phyloP scores from a whole-genome alignment of 2,888 invertebrate genomes.

The Gastracanthus pulcherrimus region DNA sequence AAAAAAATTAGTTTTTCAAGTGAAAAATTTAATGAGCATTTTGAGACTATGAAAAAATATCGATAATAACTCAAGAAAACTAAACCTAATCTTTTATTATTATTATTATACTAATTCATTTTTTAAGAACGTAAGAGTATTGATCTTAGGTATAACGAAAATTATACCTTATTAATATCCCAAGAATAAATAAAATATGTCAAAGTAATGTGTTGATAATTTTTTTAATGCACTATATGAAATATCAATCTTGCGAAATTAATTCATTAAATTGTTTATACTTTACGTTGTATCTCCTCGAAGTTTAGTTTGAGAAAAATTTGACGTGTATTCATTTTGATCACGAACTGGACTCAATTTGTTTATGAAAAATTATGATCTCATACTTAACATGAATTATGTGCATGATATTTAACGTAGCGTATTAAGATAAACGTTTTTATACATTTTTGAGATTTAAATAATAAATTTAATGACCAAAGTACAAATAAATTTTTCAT shows the following conservation, averaged over 20 bases:
- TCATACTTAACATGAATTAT: neutral
- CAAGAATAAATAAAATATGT: neutral
- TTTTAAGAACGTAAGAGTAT: too few species aligned
- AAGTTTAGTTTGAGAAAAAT: neutral
- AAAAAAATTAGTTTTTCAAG: too few species aligned
- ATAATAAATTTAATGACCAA: too few species aligned
- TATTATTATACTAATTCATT: too few species aligned
- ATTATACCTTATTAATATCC: neutral
- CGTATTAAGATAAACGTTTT: neutral
- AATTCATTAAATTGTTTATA: neutral
- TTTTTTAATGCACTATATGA: neutral
- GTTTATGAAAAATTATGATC: neutral
- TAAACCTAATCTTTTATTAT: too few species aligned
- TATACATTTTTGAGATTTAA: too few species aligned
- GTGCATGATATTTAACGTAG: neutral
- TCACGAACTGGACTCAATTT: neutral
- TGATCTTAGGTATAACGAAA: neutral
- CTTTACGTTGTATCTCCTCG: neutral
- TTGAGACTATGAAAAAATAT: too few species aligned
- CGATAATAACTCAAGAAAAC: too few species aligned
- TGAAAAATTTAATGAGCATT: too few species aligned
- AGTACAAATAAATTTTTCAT: too few species aligned
- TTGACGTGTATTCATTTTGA: neutral
- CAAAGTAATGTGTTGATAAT: neutral
- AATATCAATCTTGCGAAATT: neutral